Percentiles rank a stretch among this genome's conserved stretches.
These are phyloP conservation scores for Lacanobia oleracea DNA, from an alignment of 2,888 invertebrate species.

Conservation along the genomic window DNA sequence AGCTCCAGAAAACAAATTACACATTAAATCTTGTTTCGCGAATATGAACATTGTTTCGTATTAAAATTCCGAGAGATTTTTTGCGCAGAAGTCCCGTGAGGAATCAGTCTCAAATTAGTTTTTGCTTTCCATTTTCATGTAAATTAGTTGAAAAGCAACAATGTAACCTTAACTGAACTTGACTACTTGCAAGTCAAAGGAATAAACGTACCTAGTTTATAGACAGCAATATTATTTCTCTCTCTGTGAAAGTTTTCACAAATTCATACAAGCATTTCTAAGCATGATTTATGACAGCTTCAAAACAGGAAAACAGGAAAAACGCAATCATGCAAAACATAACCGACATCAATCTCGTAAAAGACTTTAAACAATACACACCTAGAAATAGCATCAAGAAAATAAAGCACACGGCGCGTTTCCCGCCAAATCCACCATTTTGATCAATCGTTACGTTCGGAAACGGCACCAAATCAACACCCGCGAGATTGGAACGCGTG, in stretches of 20 bases:
- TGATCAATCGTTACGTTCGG: constrained; percentile 79
- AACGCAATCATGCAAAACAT: constrained; percentile 45
- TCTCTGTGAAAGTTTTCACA: neutral
- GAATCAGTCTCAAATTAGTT: constrained; percentile 66
- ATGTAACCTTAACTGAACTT: constrained; percentile 29
- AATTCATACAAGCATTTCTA: too few species aligned
- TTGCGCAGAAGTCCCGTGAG: constrained; percentile 36
- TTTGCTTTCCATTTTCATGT: constrained; percentile 69
- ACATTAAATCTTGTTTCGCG: neutral
- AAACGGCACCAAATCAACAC: constrained; percentile 80
- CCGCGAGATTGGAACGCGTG: constrained; percentile 85
- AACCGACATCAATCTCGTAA: constrained; percentile 52
- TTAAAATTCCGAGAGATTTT: constrained; percentile 3
- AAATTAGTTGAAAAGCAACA: constrained; percentile 64
- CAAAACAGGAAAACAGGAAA: constrained; percentile 26
- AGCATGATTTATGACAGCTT: constrained; percentile 8
- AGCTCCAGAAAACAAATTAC: constrained; percentile 4
- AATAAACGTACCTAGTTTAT: neutral
- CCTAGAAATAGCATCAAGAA: constrained; percentile 57
- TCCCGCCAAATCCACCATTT: constrained; percentile 76
- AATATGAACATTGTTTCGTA: constrained; percentile 6
- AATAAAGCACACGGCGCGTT: constrained; percentile 58
- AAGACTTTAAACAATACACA: constrained; percentile 55
- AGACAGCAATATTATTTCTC: constrained; percentile 5
- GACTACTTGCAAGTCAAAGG: constrained; percentile 17